These are phyloP conservation scores for Mythimna loreyi DNA, from an alignment of 2,888 invertebrate species.

Conservation along the genomic window DNA sequence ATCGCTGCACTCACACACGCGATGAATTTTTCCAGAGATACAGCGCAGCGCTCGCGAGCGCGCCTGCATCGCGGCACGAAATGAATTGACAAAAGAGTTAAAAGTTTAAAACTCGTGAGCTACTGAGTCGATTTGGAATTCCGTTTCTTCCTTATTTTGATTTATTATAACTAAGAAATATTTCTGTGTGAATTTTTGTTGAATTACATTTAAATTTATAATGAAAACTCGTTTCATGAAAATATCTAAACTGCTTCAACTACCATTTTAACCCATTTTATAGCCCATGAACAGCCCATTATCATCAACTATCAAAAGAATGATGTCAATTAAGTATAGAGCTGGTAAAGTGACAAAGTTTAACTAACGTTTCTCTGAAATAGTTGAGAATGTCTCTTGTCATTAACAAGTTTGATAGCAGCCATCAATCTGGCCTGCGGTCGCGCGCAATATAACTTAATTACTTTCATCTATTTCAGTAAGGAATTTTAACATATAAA, in stretches of 20 bases:
- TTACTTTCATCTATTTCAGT: slow-evolving; percentile 60
- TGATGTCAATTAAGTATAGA: slow-evolving; percentile 42
- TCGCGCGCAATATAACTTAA: slow-evolving; percentile 60
- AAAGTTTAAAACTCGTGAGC: slow-evolving; percentile 43
- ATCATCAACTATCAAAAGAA: slow-evolving; percentile 56
- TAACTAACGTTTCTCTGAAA: slow-evolving; percentile 51
- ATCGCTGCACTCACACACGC: slow-evolving; percentile 30
- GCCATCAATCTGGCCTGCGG: slow-evolving; percentile 61
- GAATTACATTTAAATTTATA: not conserved
- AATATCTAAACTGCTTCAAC: not conserved
- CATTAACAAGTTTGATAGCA: slow-evolving; percentile 66
- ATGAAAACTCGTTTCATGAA: not conserved
- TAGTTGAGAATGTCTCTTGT: slow-evolving; percentile 65
- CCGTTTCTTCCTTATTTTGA: slow-evolving; percentile 15
- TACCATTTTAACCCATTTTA: not conserved
- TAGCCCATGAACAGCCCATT: slow-evolving; percentile 18
- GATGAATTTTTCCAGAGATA: slow-evolving; percentile 21
- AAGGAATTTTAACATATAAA: slow-evolving; percentile 26
- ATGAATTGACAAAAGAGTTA: slow-evolving; percentile 49
- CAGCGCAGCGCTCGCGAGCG: slow-evolving; percentile 16
- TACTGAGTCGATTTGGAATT: slow-evolving; percentile 30
- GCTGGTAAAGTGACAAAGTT: slow-evolving; percentile 60
- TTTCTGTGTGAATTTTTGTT: not conserved
- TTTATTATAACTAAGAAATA: slow-evolving; percentile 23
- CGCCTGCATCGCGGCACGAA: slow-evolving; percentile 30